Evolutionary conservation across 2,113 vertebrate genomes (phyloP), one percentile per base, ranked within the genome.

Genomic region (Trogon melanurus): DNA sequence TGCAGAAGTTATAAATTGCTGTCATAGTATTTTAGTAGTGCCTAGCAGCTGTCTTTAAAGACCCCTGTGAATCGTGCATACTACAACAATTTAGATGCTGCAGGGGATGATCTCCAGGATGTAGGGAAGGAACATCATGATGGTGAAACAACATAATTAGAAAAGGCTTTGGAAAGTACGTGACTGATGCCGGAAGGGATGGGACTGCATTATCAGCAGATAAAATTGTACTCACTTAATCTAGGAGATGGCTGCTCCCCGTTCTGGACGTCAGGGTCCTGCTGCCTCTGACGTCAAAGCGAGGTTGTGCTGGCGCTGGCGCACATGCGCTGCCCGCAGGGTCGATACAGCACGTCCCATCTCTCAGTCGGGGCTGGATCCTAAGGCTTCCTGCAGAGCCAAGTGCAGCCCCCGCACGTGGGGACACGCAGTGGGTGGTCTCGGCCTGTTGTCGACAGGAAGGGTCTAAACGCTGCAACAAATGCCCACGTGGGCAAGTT

Each of bases 241-340:
- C 1, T 7, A 30, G 66, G 75, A 44, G 18, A 4, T 21, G 44
- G 75, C 51, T 73, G 71, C 70, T 75, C 36, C n/a, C 45, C 13
- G 54, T 10, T 30, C 61, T 58, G 88, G 53, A 26, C 7, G 38
- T 45, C 29, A 26, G 65, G 16, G 36, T 16, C 32, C n/a, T 16
- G 57, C 14, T 20, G 36, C 27, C 61, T 6, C 0, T 1, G 20
- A 11, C 2, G 18, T 57, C 30, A 26, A 11, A 9, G 3, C 0
- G 1, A 25, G 38, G 56, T 2, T 3, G 16, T 13, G 72, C 44
- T 32, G 62, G 58, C 29, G 17, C 3, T 19, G 10, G 4, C 1
- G 36, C 19, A 2, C 1, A n/a, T 1, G 4, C 20, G 1, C 1
- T 11, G 84, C 72, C 53, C 0, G 0, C 53, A 48, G 89, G 60